Conservation (phyloP, 2,797 vertebrate genomes). For the Phataginus tetradactyla region DNA sequence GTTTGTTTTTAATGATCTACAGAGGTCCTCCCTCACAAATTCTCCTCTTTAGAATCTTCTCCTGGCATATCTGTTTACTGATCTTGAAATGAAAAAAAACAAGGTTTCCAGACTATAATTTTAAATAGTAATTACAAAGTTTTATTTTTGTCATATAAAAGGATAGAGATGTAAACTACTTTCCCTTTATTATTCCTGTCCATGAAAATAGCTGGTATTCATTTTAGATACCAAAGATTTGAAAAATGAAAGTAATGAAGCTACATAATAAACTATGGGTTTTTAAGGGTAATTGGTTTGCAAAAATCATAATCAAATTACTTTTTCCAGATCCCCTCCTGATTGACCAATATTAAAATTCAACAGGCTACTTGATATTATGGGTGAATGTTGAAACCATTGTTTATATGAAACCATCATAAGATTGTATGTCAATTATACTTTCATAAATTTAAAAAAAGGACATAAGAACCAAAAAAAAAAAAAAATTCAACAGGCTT, state of each 20-base stretch:
- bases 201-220: not conserved
- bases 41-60: not conserved
- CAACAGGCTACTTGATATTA: not conserved
- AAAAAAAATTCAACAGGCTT: not conserved
- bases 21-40: not conserved
- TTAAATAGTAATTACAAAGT: not conserved
- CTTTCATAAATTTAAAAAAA: no score
- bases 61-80: not conserved
- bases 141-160: not conserved
- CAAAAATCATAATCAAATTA: not conserved
- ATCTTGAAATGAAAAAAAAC: not conserved
- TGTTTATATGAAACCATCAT: no score
- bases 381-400: no score
- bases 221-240: not conserved
- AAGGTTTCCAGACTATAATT: not conserved
- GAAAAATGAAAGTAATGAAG: conserved; percentile 13
- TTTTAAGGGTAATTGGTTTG: not conserved
- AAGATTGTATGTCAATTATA: no score
- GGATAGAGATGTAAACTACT: not conserved
- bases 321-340: not conserved
- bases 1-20: not conserved
- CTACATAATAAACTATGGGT: not conserved
- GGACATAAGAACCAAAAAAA: no score
- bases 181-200: not conserved
- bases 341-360: conserved; percentile 13